phyloP scores from a whole-genome alignment of 2,888 invertebrate genomes.

The Fragum sueziense region DNA sequence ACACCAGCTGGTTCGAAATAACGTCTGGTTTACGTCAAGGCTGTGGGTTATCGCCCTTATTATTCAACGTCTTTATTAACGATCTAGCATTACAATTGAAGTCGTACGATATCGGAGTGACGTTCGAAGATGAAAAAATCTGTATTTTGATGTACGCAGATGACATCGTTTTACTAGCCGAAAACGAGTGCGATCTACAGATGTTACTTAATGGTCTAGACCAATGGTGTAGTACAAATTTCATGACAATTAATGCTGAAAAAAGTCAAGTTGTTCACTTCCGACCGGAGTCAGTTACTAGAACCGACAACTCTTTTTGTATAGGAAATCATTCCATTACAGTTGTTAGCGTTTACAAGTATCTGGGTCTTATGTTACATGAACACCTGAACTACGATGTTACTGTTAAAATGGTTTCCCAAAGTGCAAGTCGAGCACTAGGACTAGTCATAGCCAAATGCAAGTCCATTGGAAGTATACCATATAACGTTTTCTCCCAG shows the following conservation, averaged over 20 bases:
- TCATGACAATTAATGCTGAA: background rate
- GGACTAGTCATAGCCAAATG: too few relatives aligned
- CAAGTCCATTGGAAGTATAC: too few relatives aligned
- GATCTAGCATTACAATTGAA: background rate
- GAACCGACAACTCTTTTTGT: too few relatives aligned
- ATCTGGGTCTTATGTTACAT: too few relatives aligned
- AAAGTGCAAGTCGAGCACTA: too few relatives aligned
- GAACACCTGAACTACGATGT: too few relatives aligned
- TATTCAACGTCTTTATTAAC: conserved; percentile 11
- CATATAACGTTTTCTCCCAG: too few relatives aligned
- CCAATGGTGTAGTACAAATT: background rate
- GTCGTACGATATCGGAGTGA: background rate
- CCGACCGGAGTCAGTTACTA: too few relatives aligned
- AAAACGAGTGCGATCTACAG: background rate
- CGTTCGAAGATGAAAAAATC: background rate
- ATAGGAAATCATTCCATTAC: too few relatives aligned
- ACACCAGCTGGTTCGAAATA: background rate
- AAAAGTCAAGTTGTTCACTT: background rate
- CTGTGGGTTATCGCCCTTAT: background rate
- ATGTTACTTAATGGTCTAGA: background rate
- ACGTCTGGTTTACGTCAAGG: background rate
- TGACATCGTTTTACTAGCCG: background rate
- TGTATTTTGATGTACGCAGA: conserved; percentile 11
- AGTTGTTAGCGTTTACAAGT: too few relatives aligned
- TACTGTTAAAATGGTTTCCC: too few relatives aligned